Evolutionary conservation across 2,888 invertebrate species (phyloP).

Genomic region (Malthinus flaveolus): DNA sequence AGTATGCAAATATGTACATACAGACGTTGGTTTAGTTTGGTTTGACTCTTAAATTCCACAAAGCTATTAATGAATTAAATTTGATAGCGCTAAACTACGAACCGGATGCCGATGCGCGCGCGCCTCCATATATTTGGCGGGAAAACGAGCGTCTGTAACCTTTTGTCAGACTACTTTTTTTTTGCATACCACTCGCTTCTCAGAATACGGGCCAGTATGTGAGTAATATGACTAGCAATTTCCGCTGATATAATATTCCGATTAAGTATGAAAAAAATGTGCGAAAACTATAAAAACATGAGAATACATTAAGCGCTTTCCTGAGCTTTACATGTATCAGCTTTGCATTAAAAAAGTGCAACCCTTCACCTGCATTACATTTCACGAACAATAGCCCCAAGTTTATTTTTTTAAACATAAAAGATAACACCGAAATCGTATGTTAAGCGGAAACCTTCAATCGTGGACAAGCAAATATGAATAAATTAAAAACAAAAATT

Average conservation of each 20-base stretch:
- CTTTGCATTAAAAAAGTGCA: too few relatives aligned
- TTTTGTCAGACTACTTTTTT: conserved; percentile 49
- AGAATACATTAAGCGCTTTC: too few relatives aligned
- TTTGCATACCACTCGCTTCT: conserved; percentile 40
- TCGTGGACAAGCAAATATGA: too few relatives aligned
- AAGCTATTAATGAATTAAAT: conserved; percentile 15
- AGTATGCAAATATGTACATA: not conserved
- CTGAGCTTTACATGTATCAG: too few relatives aligned
- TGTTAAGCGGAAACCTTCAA: too few relatives aligned
- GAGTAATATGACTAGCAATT: conserved; percentile 16
- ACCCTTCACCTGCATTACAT: too few relatives aligned
- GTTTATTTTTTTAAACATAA: too few relatives aligned
- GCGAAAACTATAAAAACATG: too few relatives aligned
- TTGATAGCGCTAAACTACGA: conserved; percentile 9
- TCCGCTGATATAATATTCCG: conserved; percentile 13
- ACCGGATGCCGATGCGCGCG: conserved; percentile 22
- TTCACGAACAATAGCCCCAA: too few relatives aligned
- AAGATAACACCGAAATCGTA: too few relatives aligned
- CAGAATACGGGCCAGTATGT: conserved; percentile 14
- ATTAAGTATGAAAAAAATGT: not conserved
- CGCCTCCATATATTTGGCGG: conserved; percentile 18
- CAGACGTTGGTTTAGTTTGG: not conserved
- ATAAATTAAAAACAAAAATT: too few relatives aligned
- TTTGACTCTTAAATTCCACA: conserved; percentile 14
- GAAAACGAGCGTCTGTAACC: conserved; percentile 37